Percentiles rank a stretch among this genome's conserved stretches.
These are phyloP conservation scores for Lucilia cuprina DNA, from an alignment of 1,140 invertebrate species.

Conservation along the genomic window DNA sequence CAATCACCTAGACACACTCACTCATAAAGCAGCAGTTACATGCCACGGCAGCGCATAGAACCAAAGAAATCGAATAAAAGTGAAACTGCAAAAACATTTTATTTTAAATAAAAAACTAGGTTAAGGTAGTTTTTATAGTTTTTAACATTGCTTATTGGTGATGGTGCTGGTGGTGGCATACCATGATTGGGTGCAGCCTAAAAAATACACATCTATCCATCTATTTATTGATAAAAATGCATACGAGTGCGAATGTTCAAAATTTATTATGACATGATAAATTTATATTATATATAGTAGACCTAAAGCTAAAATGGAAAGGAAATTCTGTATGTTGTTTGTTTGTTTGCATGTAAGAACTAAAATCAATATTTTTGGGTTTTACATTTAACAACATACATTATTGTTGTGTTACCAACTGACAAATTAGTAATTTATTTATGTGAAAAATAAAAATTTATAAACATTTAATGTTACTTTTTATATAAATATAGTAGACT, in stretches of 20 bases:
- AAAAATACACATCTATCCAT: not conserved
- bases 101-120: not conserved
- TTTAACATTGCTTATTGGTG: too few species aligned
- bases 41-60: too few species aligned
- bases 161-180: not conserved
- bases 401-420: not conserved
- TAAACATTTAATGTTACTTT: not conserved
- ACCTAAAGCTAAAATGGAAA: not conserved
- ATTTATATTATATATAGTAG: not conserved
- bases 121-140: constrained; percentile 12
- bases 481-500: too few species aligned
- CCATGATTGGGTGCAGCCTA: constrained; percentile 12
- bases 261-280: not conserved
- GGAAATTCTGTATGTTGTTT: not conserved
- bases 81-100: too few species aligned
- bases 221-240: not conserved
- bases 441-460: not conserved
- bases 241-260: not conserved
- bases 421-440: not conserved
- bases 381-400: not conserved
- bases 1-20: not conserved
- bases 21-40: too few species aligned
- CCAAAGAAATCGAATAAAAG: too few species aligned
- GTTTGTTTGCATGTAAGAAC: not conserved
- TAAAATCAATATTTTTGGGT: not conserved